Conservation (phyloP, 2,113 vertebrate genomes). For the Aptenodytes forsteri region DNA sequence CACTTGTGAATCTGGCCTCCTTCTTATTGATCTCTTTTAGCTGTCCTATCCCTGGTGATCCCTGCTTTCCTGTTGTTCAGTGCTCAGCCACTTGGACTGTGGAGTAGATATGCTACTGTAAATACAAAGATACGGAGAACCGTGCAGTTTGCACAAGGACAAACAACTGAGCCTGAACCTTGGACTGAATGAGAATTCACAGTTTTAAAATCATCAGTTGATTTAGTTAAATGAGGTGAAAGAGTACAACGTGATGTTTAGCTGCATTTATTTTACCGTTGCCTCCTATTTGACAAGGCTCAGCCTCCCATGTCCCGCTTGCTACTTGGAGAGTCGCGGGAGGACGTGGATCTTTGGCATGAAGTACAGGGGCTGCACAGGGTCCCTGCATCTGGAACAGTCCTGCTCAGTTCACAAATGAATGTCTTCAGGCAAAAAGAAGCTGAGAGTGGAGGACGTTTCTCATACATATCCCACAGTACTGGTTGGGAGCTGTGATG, state of each 20-base stretch:
- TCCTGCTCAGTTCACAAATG: background rate
- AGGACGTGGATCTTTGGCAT: background rate
- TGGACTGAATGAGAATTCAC: background rate
- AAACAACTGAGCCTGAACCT: background rate
- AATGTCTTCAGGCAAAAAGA: background rate
- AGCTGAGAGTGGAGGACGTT: background rate
- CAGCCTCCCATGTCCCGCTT: rapidly evolving
- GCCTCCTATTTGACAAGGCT: background rate
- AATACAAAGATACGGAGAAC: background rate
- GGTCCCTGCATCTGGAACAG: background rate
- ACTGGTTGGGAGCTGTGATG: background rate
- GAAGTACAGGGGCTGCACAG: background rate
- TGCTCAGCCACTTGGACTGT: background rate
- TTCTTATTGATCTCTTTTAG: background rate
- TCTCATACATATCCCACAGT: background rate
- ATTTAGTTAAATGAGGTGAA: background rate
- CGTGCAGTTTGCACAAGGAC: background rate
- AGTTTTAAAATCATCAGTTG: background rate
- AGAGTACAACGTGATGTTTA: background rate
- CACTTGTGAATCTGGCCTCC: background rate
- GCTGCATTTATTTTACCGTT: background rate
- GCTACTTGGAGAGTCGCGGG: background rate
- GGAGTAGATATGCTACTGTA: background rate
- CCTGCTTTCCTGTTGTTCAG: background rate
- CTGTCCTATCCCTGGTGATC: rapidly evolving